A percentile compares a stretch with the other conserved stretches of the same genome.
These are phyloP conservation scores for Pantherophis alleghaniensis DNA, from an alignment of 2,797 vertebrate genomes.

Conservation along the genomic window DNA sequence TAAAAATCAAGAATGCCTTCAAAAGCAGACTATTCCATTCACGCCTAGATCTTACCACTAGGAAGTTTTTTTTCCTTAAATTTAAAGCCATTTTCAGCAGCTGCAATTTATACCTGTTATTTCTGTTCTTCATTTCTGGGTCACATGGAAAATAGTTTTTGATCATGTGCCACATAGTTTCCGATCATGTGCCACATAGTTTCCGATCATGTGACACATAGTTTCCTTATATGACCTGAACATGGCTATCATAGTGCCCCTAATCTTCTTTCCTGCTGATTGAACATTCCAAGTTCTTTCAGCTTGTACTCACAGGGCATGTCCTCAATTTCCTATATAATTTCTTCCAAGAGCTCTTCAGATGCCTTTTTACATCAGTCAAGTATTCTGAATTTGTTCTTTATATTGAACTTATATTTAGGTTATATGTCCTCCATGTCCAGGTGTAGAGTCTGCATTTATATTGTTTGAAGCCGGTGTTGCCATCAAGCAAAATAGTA, in stretches of 20 bases:
- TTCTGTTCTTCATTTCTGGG: not conserved
- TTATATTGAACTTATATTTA: not conserved
- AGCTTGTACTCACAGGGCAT: not conserved
- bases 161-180: not conserved
- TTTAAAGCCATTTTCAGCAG: not conserved
- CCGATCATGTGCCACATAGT: not conserved
- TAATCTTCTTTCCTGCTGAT: not conserved
- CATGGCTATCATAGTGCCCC: not conserved
- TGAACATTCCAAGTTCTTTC: not conserved
- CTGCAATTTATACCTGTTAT: not conserved
- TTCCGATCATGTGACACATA: not conserved
- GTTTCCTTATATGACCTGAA: not conserved
- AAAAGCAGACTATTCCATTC: not conserved
- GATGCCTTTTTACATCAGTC: not conserved
- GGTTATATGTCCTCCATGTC: not conserved
- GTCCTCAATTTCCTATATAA: not conserved
- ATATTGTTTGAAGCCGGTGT: not conserved
- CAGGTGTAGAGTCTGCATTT: not conserved
- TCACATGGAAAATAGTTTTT: not conserved
- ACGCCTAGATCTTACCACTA: not conserved
- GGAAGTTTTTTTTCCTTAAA: not conserved
- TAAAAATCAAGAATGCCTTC: not conserved
- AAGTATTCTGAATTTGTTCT: not conserved
- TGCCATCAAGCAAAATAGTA: not conserved
- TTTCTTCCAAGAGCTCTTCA: not conserved